Evolutionary conservation across 2,797 vertebrate genomes (phyloP).

Genomic region (Triplophysa yarkandensis): DNA sequence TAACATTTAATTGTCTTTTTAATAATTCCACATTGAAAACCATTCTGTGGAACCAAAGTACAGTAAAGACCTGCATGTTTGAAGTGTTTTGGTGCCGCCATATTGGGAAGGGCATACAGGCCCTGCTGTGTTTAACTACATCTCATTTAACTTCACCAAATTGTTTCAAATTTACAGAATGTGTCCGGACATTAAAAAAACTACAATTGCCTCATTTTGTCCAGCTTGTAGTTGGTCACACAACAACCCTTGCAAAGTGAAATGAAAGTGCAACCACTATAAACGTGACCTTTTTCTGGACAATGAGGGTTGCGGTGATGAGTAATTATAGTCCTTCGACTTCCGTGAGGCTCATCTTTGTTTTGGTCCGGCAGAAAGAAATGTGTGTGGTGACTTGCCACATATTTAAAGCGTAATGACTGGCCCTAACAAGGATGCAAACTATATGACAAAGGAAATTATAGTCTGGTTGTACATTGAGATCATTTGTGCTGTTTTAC

Average conservation of each 20-base stretch:
- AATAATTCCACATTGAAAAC: not conserved
- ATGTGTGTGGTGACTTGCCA: slow-evolving; percentile 33
- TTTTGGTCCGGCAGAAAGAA: slow-evolving; percentile 44
- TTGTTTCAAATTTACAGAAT: too few species aligned
- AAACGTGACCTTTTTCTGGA: slow-evolving; percentile 59
- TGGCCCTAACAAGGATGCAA: slow-evolving; percentile 43
- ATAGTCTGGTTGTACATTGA: slow-evolving; percentile 28
- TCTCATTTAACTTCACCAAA: too few species aligned
- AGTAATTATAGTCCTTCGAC: slow-evolving; percentile 57
- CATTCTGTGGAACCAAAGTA: too few species aligned
- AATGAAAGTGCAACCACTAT: slow-evolving; percentile 58
- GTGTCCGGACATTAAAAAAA: too few species aligned
- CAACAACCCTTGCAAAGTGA: slow-evolving; percentile 53
- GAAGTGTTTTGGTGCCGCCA: too few species aligned
- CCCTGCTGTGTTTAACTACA: too few species aligned
- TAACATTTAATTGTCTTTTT: not conserved
- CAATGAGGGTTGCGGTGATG: slow-evolving; percentile 56
- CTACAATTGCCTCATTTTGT: too few species aligned
- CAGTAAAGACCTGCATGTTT: too few species aligned
- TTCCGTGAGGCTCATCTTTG: slow-evolving; percentile 51
- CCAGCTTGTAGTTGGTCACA: slow-evolving; percentile 47
- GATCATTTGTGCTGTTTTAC: not conserved
- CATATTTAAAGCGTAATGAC: slow-evolving; percentile 38
- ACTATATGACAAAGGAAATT: slow-evolving; percentile 39
- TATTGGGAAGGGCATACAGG: too few species aligned